Evolutionary conservation across 2,113 vertebrate genomes (phyloP).

Genomic region (Proteles cristata): DNA sequence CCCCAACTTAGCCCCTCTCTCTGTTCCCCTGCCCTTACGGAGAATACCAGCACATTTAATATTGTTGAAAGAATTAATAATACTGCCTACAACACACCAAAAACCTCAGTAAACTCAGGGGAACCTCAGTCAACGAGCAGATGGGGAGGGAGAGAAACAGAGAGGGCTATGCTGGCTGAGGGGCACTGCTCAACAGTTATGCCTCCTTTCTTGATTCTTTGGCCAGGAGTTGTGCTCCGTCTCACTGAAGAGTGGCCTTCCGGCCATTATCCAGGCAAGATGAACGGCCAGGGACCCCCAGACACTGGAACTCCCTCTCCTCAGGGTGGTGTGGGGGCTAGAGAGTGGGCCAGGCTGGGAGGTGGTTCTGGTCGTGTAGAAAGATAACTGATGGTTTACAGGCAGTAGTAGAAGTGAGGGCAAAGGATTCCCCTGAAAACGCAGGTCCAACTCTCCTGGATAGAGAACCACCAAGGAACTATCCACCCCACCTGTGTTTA

Average conservation of each 20-base stretch:
- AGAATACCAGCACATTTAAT: neutral
- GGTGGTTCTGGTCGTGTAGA: neutral
- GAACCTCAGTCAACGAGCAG: neutral
- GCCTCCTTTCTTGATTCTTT: neutral
- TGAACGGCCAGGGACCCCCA: neutral
- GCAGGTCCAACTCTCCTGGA: neutral
- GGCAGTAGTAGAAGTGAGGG: too few species aligned
- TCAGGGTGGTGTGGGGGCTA: neutral
- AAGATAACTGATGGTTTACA: neutral
- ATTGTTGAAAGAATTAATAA: neutral
- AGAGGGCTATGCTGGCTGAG: too few species aligned
- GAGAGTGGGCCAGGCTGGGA: neutral
- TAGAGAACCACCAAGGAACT: neutral
- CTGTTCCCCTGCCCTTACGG: too few species aligned
- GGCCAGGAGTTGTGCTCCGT: rapidly evolving
- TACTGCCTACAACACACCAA: neutral
- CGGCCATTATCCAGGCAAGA: neutral
- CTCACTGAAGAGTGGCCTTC: neutral
- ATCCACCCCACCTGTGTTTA: neutral
- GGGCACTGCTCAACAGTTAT: rapidly evolving
- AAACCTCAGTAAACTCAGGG: neutral
- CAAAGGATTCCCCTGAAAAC: neutral
- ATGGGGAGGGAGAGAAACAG: neutral
- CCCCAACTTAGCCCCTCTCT: neutral
- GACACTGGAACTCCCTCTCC: neutral